A percentile compares a stretch with the other conserved stretches of the same genome.
phyloP scores from a whole-genome alignment of 2,888 invertebrate genomes.

The Byasa hedistus region DNA sequence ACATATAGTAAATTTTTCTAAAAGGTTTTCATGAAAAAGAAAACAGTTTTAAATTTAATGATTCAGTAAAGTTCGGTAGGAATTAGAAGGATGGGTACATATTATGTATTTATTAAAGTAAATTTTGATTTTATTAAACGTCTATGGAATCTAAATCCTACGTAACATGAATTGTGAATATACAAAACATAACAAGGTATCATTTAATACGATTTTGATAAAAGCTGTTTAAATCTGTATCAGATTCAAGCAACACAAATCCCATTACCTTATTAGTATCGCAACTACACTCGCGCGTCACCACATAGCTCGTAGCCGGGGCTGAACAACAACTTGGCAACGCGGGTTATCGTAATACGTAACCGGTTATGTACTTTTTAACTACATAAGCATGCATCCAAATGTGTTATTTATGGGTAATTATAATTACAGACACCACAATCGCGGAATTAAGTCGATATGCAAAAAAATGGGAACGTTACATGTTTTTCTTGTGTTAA shows the following conservation, averaged over 20 bases:
- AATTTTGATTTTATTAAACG: too few species aligned
- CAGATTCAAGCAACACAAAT: slow-evolving; percentile 24
- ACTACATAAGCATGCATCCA: slow-evolving; percentile 4
- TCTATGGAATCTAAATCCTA: background rate
- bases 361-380: slow-evolving; percentile 15
- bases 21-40: too few species aligned
- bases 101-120: too few species aligned
- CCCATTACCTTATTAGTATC: slow-evolving; percentile 22
- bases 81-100: too few species aligned
- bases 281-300: slow-evolving; percentile 10
- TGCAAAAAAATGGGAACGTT: background rate
- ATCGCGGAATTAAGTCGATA: background rate
- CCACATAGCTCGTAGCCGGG: background rate
- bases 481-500: background rate
- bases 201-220: slow-evolving; percentile 29
- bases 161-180: slow-evolving; percentile 12
- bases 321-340: slow-evolving; percentile 2
- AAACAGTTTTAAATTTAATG: too few species aligned
- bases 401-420: slow-evolving; percentile 1
- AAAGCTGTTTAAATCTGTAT: slow-evolving; percentile 27
- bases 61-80: too few species aligned
- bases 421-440: background rate
- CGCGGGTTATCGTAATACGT: slow-evolving; percentile 11
- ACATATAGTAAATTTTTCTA: too few species aligned
- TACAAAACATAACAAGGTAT: slow-evolving; percentile 24